A percentile compares a stretch with the other conserved stretches of the same genome.
These are phyloP conservation scores for Xyrichtys novacula DNA, from an alignment of 2,797 vertebrate genomes.

Conservation along the genomic window DNA sequence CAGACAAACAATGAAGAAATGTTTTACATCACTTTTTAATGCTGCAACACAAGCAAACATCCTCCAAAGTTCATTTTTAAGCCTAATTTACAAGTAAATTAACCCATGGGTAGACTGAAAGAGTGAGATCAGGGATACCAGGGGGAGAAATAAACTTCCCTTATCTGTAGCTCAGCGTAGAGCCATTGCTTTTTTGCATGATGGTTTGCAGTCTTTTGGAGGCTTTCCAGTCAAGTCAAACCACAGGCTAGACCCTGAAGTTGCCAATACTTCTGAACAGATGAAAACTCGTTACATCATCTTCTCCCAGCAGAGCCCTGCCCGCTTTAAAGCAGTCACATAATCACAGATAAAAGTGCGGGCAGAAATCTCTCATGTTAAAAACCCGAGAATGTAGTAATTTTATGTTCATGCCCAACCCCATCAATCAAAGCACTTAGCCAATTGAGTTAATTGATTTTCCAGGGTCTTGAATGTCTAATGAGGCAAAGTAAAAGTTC, in stretches of 20 bases:
- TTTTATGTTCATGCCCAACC: not conserved
- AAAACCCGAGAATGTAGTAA: not conserved
- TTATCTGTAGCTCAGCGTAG: not conserved
- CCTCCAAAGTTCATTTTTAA: not conserved
- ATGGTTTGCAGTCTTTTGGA: not conserved
- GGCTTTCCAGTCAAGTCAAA: not conserved
- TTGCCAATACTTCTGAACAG: not conserved
- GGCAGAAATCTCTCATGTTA: not conserved
- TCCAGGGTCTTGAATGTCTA: not conserved
- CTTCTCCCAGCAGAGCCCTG: not conserved
- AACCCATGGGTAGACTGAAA: no score
- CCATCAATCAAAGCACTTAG: slow-evolving; percentile 2
- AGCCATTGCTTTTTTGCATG: no score
- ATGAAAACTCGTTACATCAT: not conserved
- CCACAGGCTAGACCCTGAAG: not conserved
- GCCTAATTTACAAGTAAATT: not conserved
- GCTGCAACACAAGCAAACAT: not conserved
- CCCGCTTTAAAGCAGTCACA: not conserved
- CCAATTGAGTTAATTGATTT: not conserved
- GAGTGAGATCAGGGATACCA: not conserved
- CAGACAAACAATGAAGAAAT: not conserved
- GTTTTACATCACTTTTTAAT: not conserved
- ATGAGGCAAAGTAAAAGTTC: not conserved
- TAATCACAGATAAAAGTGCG: not conserved
- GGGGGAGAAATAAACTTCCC: not conserved